phyloP scores from a whole-genome alignment of 2,797 vertebrate species.

The Parauchenoglanis ngamensis region DNA sequence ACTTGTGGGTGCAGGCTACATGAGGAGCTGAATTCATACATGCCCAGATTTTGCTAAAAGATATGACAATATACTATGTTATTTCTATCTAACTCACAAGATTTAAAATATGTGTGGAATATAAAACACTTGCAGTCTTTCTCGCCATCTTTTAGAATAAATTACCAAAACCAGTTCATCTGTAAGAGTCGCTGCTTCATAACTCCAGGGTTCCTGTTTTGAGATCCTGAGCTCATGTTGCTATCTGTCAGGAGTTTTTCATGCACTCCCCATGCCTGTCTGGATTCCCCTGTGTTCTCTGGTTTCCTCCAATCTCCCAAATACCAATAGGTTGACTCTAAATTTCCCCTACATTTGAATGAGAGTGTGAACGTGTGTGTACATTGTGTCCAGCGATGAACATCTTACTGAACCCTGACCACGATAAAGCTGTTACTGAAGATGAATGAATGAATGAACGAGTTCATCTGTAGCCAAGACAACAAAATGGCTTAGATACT shows the following conservation, averaged over 20 bases:
- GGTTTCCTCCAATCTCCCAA: not conserved
- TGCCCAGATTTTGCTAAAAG: not conserved
- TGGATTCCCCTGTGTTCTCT: not conserved
- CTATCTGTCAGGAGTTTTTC: not conserved
- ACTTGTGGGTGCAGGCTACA: not conserved
- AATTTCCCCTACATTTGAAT: not conserved
- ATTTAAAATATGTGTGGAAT: not conserved
- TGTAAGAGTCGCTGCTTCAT: not conserved
- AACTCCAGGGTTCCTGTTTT: not conserved
- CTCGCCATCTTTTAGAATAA: not conserved
- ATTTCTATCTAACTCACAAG: not conserved
- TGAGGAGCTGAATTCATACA: not conserved
- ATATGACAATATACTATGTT: not conserved
- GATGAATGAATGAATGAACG: not conserved
- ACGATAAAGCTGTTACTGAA: slow-evolving; percentile 8
- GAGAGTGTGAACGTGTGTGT: not conserved
- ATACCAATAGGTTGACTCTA: not conserved
- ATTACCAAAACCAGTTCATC: not conserved
- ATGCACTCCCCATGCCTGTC: not conserved
- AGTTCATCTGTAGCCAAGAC: slow-evolving; percentile 11
- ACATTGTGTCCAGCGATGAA: not conserved
- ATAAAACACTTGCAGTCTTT: not conserved
- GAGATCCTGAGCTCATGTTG: not conserved
- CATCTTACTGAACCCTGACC: not conserved
- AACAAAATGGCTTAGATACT: slow-evolving; percentile 22